Base-by-base conservation (phyloP, 2,888 invertebrate genomes). In the Diloba caeruleocephala region DNA sequence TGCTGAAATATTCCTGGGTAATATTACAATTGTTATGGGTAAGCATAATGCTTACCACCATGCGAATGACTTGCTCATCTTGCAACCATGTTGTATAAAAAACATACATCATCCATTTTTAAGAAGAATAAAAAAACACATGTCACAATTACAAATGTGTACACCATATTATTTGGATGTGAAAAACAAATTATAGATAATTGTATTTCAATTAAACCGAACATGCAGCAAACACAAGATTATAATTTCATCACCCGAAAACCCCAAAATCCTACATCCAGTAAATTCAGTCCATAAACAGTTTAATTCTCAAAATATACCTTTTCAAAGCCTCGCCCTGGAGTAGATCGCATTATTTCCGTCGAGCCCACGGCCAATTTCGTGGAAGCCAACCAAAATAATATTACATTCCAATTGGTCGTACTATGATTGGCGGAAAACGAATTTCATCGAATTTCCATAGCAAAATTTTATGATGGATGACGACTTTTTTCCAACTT, bases 361-460 rank as follows among this genome's bases (percentile, higher is more conserved):
- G 31, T 14, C 58, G 25, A 32, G 10, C 38, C 23, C 32, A 28
- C 34, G 17, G 19, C 36, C 48, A 52, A 67, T 67, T 62, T 51
- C 14, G 42, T 38, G 39, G 38, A 38, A 50, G 34, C 42, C 67
- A 45, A 41, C 25, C 68, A 55, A 70, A 70, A 70, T 68, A 63
- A 53, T 59, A 71, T 70, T 63, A 57, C 34, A 33, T 57, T 55
- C 26, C 39, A 39, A 57, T 64, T 64, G 45, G 60, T 41, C 43
- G 14, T 28, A 26, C 44, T 39, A 52, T 36, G 52, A 68, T 49
- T 70, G 52, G 15, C 52, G 49, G 46, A 44, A 59, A 71, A 63
- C 45, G 63, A 46, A 59, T 66, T 66, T 71, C 31, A 54, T 63
- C 44, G 46, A 51, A 69, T 70, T 71, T 57, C 56, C 56, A 63